Base-by-base conservation (phyloP, 2,888 invertebrate genomes). In the Parnassius mnemosyne region DNA sequence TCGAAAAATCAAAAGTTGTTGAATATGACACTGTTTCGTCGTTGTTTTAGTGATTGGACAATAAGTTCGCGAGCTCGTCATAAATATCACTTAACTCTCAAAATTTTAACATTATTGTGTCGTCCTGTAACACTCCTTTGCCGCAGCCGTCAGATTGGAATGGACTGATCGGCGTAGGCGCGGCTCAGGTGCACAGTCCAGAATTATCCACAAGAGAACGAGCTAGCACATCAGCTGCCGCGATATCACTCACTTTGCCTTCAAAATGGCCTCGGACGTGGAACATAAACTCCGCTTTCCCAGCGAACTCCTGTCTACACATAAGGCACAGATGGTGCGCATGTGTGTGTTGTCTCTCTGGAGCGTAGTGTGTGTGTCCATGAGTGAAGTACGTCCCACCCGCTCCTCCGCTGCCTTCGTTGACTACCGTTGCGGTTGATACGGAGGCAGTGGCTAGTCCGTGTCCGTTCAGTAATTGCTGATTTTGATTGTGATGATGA, bases 221-320 rank as follows among this genome's bases (percentile, higher is more conserved):
- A 47, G 92, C 92, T 52, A 92, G 76, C 64, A 90, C 91, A 60
- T 92, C 92, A 2, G 92, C 92, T 1, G 92, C 92, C 2, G 92
- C 89, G 56, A 92, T 89, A 68, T 92, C 92, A 57, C 84, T 88
- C 70, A 91, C 91, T 90, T 92, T 76, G 62, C 92, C 92, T 72
- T 94, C 94, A 69, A 94, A 94, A 74, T 94, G 94, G 20, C 94
- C 93, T 68, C 94, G 84, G 13, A 94, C 93, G 75, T 94, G 94
- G 81, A 94, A 94, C 93, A 94, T 94, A 76, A 94, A 94, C 76
- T 94, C 94, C 0, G 94, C 92, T 77, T 94, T 94, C 13, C 94
- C 93, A 16, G 93, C 92, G 77, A 94, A 94, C 79, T 94, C 94
- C 61, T 94, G 93, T 34, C 94, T 87, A 68, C 94, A 94, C 92